A percentile compares a stretch with the other conserved stretches of the same genome.
phyloP scores from a whole-genome alignment of 2,113 vertebrate genomes.

The Zapornia atra region DNA sequence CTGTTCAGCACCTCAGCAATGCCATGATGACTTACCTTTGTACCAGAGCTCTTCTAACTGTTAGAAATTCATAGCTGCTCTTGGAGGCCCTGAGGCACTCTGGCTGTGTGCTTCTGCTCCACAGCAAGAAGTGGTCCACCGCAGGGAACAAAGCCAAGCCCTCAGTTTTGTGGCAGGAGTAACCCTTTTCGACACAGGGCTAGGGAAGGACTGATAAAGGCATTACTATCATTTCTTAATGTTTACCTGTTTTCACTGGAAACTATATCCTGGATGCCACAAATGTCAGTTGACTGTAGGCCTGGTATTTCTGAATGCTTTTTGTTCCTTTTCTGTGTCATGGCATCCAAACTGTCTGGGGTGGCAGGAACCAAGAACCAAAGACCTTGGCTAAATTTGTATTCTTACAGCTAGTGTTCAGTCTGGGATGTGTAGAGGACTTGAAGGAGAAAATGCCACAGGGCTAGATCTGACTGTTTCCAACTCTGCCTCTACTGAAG shows the following conservation, averaged over 20 bases:
- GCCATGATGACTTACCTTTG: neutral
- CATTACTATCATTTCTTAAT: neutral
- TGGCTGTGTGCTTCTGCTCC: neutral
- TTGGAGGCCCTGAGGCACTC: neutral
- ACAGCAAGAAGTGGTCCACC: neutral
- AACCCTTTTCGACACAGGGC: neutral
- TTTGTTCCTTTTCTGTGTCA: neutral
- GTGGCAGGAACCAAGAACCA: neutral
- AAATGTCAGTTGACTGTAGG: neutral
- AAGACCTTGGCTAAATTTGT: neutral
- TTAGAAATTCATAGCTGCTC: neutral
- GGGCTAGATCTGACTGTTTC: neutral
- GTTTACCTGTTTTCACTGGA: neutral
- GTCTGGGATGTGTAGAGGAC: neutral
- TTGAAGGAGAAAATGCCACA: neutral
- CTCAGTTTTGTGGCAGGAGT: neutral
- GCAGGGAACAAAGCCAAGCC: neutral
- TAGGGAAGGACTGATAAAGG: neutral
- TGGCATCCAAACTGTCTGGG: neutral
- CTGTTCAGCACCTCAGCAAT: neutral
- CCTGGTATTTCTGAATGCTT: neutral
- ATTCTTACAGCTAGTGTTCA: neutral
- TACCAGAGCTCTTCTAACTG: neutral
- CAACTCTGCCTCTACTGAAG: neutral
- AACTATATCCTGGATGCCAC: neutral